A percentile compares a stretch with the other conserved stretches of the same genome.
Conservation (phyloP, 2,113 vertebrate species). For the Otus sunia region DNA sequence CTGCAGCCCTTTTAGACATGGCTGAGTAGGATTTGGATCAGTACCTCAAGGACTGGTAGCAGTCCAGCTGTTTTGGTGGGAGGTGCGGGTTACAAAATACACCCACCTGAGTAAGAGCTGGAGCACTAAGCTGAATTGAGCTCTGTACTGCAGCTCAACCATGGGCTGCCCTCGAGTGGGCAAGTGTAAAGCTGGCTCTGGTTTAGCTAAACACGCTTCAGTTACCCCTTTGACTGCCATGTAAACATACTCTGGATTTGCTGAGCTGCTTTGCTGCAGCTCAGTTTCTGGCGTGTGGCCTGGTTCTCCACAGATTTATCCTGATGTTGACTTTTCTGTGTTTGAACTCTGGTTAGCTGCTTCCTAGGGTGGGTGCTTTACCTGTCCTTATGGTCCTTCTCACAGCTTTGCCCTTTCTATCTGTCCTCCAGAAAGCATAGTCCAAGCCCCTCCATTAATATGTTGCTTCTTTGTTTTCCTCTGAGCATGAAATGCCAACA, state of each 20-base stretch:
- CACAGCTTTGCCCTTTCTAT: background rate
- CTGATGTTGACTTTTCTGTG: background rate
- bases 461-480: background rate
- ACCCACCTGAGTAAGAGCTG: background rate
- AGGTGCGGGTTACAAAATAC: background rate
- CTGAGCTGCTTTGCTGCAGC: background rate
- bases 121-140: background rate
- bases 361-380: background rate
- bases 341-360: background rate
- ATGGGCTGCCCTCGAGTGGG: background rate
- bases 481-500: background rate
- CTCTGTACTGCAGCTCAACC: background rate
- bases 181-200: background rate
- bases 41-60: background rate
- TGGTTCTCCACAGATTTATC: background rate
- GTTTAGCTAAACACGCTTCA: background rate
- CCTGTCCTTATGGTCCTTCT: background rate
- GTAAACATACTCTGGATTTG: background rate
- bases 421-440: background rate
- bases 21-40: background rate
- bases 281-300: background rate
- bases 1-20: background rate
- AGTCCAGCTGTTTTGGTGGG: background rate
- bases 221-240: background rate
- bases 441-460: background rate